Conservation (phyloP, 1,140 invertebrate genomes). For the Telenomus remus region DNA sequence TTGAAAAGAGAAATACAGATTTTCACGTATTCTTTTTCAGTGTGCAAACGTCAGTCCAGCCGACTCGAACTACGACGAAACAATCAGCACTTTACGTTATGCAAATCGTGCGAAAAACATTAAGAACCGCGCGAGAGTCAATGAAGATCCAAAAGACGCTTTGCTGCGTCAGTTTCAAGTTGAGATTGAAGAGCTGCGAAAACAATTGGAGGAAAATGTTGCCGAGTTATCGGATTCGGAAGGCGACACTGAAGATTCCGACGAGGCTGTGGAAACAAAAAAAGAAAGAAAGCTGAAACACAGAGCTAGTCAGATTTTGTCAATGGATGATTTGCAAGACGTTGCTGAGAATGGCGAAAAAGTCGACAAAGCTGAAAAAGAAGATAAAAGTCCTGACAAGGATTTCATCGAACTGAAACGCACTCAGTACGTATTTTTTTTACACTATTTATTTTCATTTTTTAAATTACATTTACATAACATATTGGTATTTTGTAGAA, state of each 20-base stretch:
- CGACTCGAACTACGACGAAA: constrained; percentile 97
- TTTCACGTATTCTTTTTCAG: constrained; percentile 66
- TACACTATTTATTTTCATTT: constrained; percentile 3
- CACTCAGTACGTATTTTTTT: constrained; percentile 66
- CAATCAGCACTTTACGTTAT: constrained; percentile 96
- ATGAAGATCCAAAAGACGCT: constrained; percentile 99
- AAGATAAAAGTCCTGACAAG: constrained; percentile 70
- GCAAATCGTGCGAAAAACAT: constrained; percentile 98
- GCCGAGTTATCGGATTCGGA: constrained; percentile 68
- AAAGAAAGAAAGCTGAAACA: constrained; percentile 61
- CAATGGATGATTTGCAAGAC: constrained; percentile 69
- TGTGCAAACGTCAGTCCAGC: constrained; percentile 96
- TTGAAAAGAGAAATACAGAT: background rate
- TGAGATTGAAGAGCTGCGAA: constrained; percentile 94
- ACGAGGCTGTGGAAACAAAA: constrained; percentile 62
- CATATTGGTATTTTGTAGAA: constrained; percentile 70
- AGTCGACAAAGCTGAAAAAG: constrained; percentile 68
- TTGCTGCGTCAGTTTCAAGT: constrained; percentile 95
- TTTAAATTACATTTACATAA: background rate
- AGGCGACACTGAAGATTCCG: constrained; percentile 65
- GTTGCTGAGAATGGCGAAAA: constrained; percentile 62
- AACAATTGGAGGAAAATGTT: constrained; percentile 85
- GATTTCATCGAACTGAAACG: constrained; percentile 72
- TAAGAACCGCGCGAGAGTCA: constrained; percentile 95
- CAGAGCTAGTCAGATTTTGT: constrained; percentile 66